Evolutionary conservation across 1,140 invertebrate species (phyloP).

Genomic region (Zaprionus davidi): DNA sequence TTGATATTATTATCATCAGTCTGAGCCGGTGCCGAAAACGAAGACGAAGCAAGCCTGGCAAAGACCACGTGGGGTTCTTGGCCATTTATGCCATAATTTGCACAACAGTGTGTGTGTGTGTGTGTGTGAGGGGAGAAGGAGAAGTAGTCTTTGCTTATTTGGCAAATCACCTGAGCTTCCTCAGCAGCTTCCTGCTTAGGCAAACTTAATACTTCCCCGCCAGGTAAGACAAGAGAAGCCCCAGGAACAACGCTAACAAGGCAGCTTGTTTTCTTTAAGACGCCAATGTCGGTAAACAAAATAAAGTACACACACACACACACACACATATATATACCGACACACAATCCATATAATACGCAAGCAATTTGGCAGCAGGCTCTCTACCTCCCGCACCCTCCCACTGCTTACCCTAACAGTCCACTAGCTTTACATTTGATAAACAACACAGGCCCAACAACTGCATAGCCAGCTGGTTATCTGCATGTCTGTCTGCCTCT

Average conservation of each 20-base stretch:
- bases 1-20: conserved; percentile 68
- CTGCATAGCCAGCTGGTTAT: conserved; percentile 35
- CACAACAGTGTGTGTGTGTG: conserved; percentile 32
- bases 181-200: conserved; percentile 74
- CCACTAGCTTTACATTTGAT: conserved; percentile 53
- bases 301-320: conserved; percentile 58
- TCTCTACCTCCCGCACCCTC: not conserved
- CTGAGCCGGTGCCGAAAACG: conserved; percentile 1
- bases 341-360: conserved; percentile 56
- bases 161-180: conserved; percentile 81
- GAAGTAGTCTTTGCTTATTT: conserved; percentile 55
- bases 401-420: not conserved
- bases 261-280: conserved; percentile 55
- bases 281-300: conserved; percentile 50
- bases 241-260: conserved; percentile 41
- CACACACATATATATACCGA: not conserved
- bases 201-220: conserved; percentile 76
- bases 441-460: conserved; percentile 44
- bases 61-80: conserved; percentile 43
- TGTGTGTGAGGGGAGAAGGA: not conserved
- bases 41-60: not conserved
- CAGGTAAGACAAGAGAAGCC: conserved; percentile 64
- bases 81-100: conserved; percentile 74
- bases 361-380: conserved; percentile 52
- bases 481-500: conserved; percentile 48